Evolutionary conservation across 1,140 invertebrate species (phyloP).

Genomic region (Acromyrmex heyeri): DNA sequence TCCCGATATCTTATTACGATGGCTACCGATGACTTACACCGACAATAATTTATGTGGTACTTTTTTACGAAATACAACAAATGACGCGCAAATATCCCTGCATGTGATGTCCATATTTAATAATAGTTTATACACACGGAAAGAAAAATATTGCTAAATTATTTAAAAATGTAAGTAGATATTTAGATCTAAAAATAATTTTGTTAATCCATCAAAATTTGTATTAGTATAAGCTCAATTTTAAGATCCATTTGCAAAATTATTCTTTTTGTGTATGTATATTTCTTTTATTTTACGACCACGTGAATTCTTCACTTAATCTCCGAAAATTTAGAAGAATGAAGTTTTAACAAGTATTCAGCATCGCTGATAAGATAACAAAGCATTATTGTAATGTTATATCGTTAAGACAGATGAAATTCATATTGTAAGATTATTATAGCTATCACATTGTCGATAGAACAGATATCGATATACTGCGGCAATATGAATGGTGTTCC

Average conservation of each 20-base stretch:
- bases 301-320: background rate
- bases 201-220: too few relatives aligned
- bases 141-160: too few relatives aligned
- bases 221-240: too few relatives aligned
- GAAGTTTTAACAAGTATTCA: background rate
- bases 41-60: background rate
- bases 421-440: slow-evolving; percentile 34
- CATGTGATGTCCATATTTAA: background rate
- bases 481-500: slow-evolving; percentile 14
- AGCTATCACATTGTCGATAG: slow-evolving; percentile 11
- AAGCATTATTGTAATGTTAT: slow-evolving; percentile 33
- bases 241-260: too few relatives aligned
- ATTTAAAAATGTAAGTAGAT: too few relatives aligned
- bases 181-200: too few relatives aligned
- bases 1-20: background rate
- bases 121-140: background rate
- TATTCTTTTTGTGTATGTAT: too few relatives aligned
- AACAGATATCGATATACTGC: slow-evolving; percentile 17
- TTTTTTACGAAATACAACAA: slow-evolving; percentile 21
- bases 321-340: background rate
- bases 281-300: background rate
- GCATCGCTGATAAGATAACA: slow-evolving; percentile 53
- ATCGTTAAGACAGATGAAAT: slow-evolving; percentile 19
- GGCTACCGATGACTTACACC: background rate
- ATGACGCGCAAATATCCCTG: background rate